These are phyloP conservation scores for Drosophila lini DNA, from an alignment of 1,140 invertebrate species.

Conservation along the genomic window DNA sequence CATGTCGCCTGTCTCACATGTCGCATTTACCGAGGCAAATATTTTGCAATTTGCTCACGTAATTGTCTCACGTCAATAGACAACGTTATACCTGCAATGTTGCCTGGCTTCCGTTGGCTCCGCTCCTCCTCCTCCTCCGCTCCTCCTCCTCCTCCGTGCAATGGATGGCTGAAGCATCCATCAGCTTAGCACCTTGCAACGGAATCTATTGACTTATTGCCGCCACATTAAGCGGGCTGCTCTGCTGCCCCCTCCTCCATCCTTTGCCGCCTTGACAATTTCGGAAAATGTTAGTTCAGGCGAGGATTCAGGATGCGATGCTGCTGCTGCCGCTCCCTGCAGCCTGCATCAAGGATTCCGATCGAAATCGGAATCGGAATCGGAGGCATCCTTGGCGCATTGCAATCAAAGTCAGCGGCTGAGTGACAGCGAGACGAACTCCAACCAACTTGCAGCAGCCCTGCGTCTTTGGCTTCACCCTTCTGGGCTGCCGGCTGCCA, in stretches of 20 bases:
- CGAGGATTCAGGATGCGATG: constrained; percentile 16
- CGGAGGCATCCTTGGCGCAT: constrained; percentile 71
- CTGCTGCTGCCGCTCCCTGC: neutral
- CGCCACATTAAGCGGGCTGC: constrained; percentile 64
- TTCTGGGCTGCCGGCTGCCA: constrained; percentile 35
- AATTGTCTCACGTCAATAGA: constrained; percentile 59
- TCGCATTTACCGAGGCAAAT: constrained; percentile 45
- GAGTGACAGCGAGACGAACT: constrained; percentile 72
- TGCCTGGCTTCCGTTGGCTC: neutral
- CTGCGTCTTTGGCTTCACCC: neutral
- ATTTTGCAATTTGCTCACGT: constrained; percentile 61
- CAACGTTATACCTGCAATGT: constrained; percentile 36
- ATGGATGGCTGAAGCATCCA: constrained; percentile 7
- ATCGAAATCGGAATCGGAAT: constrained; percentile 7
- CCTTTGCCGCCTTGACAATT: neutral
- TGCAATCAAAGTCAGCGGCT: constrained; percentile 76
- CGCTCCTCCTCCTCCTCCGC: neutral
- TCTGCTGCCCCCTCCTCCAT: neutral
- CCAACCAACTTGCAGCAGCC: too few relatives aligned
- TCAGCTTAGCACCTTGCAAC: constrained; percentile 50
- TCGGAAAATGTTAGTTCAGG: constrained; percentile 67
- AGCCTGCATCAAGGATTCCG: constrained; percentile 8
- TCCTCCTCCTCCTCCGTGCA: neutral
- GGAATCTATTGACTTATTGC: constrained; percentile 76
- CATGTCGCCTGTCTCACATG: constrained; percentile 22